A percentile compares a stretch with the other conserved stretches of the same genome.
Conservation (phyloP, 2,888 invertebrate genomes). For the Aromia moschata region DNA sequence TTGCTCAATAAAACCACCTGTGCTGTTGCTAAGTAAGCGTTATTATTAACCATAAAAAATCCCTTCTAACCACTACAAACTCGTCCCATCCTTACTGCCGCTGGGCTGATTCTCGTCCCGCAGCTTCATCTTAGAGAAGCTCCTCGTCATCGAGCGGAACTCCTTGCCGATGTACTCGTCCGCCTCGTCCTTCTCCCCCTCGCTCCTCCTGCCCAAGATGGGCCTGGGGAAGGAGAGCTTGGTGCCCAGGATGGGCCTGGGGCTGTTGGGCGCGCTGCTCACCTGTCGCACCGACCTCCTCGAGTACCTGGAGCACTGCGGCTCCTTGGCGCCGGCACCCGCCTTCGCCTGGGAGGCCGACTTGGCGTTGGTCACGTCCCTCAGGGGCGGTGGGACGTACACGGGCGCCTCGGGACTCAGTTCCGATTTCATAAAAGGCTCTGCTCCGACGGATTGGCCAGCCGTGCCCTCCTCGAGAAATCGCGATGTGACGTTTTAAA, state of each 20-base stretch:
- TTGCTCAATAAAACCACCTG: neutral
- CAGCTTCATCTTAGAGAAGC: slow-evolving; percentile 40
- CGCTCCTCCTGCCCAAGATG: slow-evolving; percentile 45
- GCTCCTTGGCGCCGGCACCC: slow-evolving; percentile 27
- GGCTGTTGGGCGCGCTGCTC: slow-evolving; percentile 35
- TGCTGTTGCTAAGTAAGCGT: neutral
- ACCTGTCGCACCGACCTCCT: slow-evolving; percentile 39
- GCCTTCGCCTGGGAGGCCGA: slow-evolving; percentile 19
- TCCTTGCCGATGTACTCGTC: slow-evolving; percentile 47
- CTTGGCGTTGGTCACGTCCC: slow-evolving; percentile 32
- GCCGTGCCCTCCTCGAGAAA: neutral
- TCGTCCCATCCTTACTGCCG: slow-evolving; percentile 9
- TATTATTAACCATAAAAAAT: neutral
- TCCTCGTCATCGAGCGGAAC: slow-evolving; percentile 42
- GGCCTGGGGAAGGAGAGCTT: slow-evolving; percentile 46
- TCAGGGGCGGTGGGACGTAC: slow-evolving; percentile 44
- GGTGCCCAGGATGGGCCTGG: slow-evolving; percentile 47
- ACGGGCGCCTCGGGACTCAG: slow-evolving; percentile 47
- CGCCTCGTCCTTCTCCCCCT: slow-evolving; percentile 39
- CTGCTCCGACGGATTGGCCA: neutral
- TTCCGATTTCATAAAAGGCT: slow-evolving; percentile 42
- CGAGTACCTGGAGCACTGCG: slow-evolving; percentile 41
- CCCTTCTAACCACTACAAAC: neutral
- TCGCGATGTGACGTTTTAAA: slow-evolving; percentile 15
- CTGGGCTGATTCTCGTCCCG: slow-evolving; percentile 26